A percentile compares a stretch with the other conserved stretches of the same genome.
Conservation (phyloP, 2,113 vertebrate species). For the Coryphaenoides rupestris region DNA sequence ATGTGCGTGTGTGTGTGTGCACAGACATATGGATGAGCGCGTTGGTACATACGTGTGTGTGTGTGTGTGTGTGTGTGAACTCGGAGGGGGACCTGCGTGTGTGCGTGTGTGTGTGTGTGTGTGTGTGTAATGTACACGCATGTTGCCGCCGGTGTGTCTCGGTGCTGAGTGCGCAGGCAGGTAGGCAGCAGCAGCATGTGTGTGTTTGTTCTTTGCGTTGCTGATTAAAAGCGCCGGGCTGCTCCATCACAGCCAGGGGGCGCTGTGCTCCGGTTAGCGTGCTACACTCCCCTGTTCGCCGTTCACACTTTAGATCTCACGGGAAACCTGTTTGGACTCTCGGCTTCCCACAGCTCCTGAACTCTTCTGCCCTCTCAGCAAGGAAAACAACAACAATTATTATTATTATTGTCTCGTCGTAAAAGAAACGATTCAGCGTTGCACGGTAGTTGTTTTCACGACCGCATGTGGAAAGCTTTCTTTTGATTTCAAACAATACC, state of each 20-base stretch:
- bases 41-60: no score
- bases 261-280: neutral
- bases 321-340: constrained; percentile 23
- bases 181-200: constrained; percentile 26
- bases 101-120: neutral
- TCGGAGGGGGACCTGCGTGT: no score
- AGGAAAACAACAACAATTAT: neutral
- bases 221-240: constrained; percentile 60
- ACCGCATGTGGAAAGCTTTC: no score
- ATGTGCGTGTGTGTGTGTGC: no score
- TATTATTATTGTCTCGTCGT: no score
- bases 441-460: no score
- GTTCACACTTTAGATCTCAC: constrained; percentile 37
- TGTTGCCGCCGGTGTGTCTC: constrained; percentile 1
- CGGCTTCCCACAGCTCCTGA: constrained; percentile 11
- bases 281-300: constrained; percentile 21
- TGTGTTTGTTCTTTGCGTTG: constrained; percentile 39
- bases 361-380: constrained; percentile 3
- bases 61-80: no score
- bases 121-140: no score
- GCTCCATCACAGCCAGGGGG: constrained; percentile 32
- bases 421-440: no score
- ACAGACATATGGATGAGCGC: no score
- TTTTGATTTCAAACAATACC: no score
- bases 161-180: no score